Evolutionary conservation across 2,797 vertebrate species (phyloP).

Genomic region (Parauchenoglanis punctatus): DNA sequence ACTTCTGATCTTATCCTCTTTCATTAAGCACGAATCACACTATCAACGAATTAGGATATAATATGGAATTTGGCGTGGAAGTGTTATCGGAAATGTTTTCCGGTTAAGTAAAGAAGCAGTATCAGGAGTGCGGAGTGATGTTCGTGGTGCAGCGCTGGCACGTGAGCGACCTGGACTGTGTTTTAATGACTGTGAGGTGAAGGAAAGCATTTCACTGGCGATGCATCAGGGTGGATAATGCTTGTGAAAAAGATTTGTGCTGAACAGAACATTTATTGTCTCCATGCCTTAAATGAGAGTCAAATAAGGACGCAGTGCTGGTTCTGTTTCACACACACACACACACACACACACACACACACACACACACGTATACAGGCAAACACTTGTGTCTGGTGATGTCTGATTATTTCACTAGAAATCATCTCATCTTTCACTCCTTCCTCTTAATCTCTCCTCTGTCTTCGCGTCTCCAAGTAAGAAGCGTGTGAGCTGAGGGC

Average conservation of each 20-base stretch:
- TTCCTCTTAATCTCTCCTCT: background rate
- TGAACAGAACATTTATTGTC: constrained; percentile 46
- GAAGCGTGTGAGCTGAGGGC: background rate
- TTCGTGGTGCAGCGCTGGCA: constrained; percentile 42
- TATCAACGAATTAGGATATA: background rate
- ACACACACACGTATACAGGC: constrained; percentile 23
- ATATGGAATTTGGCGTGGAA: background rate
- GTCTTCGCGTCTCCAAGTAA: background rate
- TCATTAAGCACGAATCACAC: background rate
- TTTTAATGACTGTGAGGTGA: constrained; percentile 46
- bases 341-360: constrained; percentile 12
- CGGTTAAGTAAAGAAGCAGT: background rate
- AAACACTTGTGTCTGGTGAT: constrained; percentile 59
- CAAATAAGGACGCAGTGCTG: constrained; percentile 35
- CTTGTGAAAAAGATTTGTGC: constrained; percentile 25
- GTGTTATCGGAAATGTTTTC: background rate
- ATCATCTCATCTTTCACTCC: constrained; percentile 1
- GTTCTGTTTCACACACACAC: constrained; percentile 18
- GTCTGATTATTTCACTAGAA: constrained; percentile 73
- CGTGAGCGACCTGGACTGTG: constrained; percentile 14
- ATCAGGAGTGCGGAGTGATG: constrained; percentile 16
- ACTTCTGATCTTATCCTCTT: background rate
- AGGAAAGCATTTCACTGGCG: constrained; percentile 41
- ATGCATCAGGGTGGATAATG: constrained; percentile 41
- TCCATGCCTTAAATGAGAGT: constrained; percentile 48